Base-by-base conservation (phyloP, 1,140 invertebrate species). In the Ceratosolen solmsi region DNA sequence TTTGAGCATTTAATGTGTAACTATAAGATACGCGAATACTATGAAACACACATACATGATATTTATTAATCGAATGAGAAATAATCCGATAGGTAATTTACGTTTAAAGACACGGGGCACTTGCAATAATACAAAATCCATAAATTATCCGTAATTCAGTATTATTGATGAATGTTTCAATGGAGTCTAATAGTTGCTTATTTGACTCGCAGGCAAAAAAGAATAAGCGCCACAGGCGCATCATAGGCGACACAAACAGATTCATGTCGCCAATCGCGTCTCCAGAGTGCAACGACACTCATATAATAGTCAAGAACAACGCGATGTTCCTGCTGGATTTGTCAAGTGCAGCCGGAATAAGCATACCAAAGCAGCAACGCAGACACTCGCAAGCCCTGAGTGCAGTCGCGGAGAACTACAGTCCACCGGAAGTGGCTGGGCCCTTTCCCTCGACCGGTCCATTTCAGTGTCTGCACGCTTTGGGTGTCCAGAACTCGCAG, bases 271-370 rank as follows among this genome's bases (percentile, higher is more conserved):
- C 92, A 7, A 85, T 90, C 25, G 86, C 82, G 15, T 87, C 86
- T 77, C 87, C 90, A 0, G 86, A 85, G n/a, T 87, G 78, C 8
- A 87, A 92, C 56, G 95, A 97, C 65, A 94, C 95, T 9, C 96
- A 98, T 87, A 88, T 95, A 22, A 93, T 96, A 0, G 96, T 99
- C 92, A 96, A 96, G 83, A 97, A 97, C 87, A 99, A 99, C 90
- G 97, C 98, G 0, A 94, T 98, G 91, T 99, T 99, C 89, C 90
- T 99, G 17, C 91, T 99, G 74, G 97, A 99, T 87, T 89, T 99
- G 68, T 95, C 96, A 1, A 95, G 96, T 84, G 94, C 96, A 0
- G 94, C 93, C 17, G 93, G 93, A 17, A 84, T 93, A 2, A 92
- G 88, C 65, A 90, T 92, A 68, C 90, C 91, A 0, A 92, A 92